Percentiles rank a stretch among this genome's conserved stretches.
Conservation (phyloP, 2,113 vertebrate genomes). For the Chloebia gouldiae region DNA sequence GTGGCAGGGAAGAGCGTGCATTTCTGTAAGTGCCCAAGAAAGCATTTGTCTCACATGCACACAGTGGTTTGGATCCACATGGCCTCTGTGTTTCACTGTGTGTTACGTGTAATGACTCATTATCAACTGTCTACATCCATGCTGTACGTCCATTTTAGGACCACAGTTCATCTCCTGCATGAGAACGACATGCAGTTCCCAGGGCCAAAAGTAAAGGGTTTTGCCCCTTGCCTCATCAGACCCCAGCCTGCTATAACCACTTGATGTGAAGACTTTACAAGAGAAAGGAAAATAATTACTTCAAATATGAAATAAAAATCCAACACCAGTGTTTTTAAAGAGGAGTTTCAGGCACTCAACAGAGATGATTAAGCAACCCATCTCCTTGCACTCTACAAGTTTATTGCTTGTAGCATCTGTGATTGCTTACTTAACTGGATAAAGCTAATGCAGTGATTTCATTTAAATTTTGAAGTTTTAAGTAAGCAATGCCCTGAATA, state of each 20-base stretch:
- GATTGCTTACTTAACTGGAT: background rate
- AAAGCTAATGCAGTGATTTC: background rate
- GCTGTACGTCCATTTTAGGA: background rate
- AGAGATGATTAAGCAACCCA: background rate
- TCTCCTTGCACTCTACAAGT: background rate
- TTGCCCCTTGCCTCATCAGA: background rate
- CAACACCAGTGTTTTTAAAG: background rate
- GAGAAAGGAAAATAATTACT: slow-evolving; percentile 11
- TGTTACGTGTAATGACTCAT: background rate
- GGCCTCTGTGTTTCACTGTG: rapidly evolving
- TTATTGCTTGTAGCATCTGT: background rate
- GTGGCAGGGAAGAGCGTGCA: background rate
- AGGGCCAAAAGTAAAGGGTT: background rate
- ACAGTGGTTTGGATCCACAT: rapidly evolving
- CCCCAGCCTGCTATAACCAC: background rate
- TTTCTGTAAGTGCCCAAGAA: background rate
- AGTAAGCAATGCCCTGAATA: background rate
- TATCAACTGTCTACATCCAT: background rate
- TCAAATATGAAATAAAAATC: slow-evolving; percentile 9
- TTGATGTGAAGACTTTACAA: background rate
- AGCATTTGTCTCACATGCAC: background rate
- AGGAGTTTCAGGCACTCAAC: background rate
- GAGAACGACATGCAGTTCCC: background rate
- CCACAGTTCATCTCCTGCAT: background rate
- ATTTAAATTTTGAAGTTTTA: background rate